Percentiles rank a stretch among this genome's conserved stretches.
These are phyloP conservation scores for Acanthiza pusilla DNA, from an alignment of 2,797 vertebrate species.

Conservation along the genomic window DNA sequence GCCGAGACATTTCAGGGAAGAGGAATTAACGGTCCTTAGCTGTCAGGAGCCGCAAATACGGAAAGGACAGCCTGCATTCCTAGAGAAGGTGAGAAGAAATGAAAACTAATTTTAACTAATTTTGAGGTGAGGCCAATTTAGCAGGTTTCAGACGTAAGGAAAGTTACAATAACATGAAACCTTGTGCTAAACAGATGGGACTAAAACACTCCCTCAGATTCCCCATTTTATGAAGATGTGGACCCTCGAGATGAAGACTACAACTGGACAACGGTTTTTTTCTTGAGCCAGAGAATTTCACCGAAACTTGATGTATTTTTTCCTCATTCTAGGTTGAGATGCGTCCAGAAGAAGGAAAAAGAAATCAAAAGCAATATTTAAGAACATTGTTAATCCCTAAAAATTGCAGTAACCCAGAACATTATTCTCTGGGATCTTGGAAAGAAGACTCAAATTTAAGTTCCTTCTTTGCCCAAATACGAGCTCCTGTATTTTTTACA, in stretches of 20 bases:
- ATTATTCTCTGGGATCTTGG: neutral
- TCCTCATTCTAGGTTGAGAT: neutral
- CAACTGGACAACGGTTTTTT: neutral
- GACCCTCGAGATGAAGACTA: neutral
- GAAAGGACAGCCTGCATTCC: neutral
- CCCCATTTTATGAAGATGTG: fast-evolving
- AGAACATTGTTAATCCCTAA: neutral
- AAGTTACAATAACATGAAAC: neutral
- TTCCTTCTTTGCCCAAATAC: neutral
- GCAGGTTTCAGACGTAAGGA: neutral
- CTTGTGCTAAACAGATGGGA: neutral
- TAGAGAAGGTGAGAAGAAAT: neutral
- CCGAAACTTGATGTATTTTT: neutral
- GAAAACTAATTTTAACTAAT: neutral
- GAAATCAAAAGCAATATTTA: neutral
- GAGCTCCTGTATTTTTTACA: neutral
- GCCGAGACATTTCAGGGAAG: neutral
- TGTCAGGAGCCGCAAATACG: neutral
- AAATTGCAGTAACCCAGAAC: neutral
- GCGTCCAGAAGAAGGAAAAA: neutral
- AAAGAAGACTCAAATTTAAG: neutral
- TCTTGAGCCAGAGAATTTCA: neutral
- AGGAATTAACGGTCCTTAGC: neutral
- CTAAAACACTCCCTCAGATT: neutral
- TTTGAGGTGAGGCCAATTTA: neutral